These are phyloP conservation scores for Heteromurus nitidus DNA, from an alignment of 2,888 invertebrate species.

Conservation along the genomic window DNA sequence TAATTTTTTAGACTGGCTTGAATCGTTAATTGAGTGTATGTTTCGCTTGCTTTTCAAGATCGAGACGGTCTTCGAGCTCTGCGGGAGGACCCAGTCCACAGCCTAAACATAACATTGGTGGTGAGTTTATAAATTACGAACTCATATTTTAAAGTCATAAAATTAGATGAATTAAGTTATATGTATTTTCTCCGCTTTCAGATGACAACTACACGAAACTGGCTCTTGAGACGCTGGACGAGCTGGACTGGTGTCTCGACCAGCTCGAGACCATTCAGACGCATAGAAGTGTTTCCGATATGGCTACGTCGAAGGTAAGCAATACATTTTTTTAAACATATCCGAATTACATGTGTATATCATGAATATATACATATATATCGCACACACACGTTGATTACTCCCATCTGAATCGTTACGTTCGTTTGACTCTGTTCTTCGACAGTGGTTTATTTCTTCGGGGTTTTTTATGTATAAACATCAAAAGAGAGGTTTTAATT, in stretches of 20 bases:
- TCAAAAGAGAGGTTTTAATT: background rate
- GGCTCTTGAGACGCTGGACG: constrained; percentile 97
- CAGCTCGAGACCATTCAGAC: constrained; percentile 99
- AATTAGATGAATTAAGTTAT: background rate
- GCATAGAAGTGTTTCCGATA: constrained; percentile 98
- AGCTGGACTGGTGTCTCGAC: constrained; percentile 99
- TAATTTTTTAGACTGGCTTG: constrained; percentile 43
- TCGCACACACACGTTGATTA: background rate
- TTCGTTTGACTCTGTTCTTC: too few species aligned
- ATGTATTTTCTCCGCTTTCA: constrained; percentile 64
- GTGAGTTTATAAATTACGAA: constrained; percentile 77
- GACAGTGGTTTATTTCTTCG: too few species aligned
- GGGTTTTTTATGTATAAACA: background rate
- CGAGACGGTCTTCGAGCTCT: constrained; percentile 86
- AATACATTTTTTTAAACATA: background rate
- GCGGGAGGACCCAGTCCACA: constrained; percentile 84
- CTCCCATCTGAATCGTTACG: background rate
- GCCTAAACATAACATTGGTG: constrained; percentile 84
- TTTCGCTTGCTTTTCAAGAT: constrained; percentile 78
- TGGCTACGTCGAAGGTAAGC: constrained; percentile 98
- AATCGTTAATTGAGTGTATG: constrained; percentile 45
- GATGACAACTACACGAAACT: constrained; percentile 95
- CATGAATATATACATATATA: background rate
- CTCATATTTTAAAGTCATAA: background rate
- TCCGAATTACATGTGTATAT: background rate